These are phyloP conservation scores for Mus caroli DNA, from an alignment of 2,797 vertebrate species.

Conservation along the genomic window DNA sequence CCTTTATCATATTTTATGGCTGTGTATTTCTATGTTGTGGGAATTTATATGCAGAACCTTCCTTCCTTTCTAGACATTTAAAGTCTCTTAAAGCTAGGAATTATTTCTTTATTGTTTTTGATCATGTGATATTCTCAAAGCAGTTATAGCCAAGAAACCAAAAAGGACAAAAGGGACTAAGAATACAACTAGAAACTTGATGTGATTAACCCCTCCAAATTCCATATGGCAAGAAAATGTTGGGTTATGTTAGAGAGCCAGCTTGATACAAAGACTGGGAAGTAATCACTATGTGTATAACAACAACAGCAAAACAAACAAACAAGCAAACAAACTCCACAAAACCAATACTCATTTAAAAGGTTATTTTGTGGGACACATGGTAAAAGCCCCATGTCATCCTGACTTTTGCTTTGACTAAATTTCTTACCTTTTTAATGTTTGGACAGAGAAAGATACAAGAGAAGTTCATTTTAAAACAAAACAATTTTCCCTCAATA, in stretches of 20 bases:
- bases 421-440: constrained; percentile 44
- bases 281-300: not conserved
- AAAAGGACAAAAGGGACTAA: constrained; percentile 15
- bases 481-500: constrained; percentile 1
- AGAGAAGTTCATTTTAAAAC: not conserved
- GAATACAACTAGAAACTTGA: not conserved
- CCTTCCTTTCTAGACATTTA: not conserved
- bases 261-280: not conserved
- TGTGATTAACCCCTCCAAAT: not conserved
- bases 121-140: constrained; percentile 19
- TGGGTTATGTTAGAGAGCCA: not conserved
- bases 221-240: not conserved
- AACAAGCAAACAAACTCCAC: not conserved
- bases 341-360: not conserved
- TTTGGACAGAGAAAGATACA: not conserved
- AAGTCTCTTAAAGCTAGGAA: not conserved
- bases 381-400: not conserved
- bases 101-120: not conserved
- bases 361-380: not conserved
- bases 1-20: not conserved
- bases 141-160: not conserved
- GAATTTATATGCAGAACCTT: not conserved
- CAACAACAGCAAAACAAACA: not conserved
- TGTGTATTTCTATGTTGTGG: not conserved
- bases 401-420: not conserved